Evolutionary conservation across 2,797 vertebrate genomes (phyloP).

Genomic region (Parotocinclus haroldoi): DNA sequence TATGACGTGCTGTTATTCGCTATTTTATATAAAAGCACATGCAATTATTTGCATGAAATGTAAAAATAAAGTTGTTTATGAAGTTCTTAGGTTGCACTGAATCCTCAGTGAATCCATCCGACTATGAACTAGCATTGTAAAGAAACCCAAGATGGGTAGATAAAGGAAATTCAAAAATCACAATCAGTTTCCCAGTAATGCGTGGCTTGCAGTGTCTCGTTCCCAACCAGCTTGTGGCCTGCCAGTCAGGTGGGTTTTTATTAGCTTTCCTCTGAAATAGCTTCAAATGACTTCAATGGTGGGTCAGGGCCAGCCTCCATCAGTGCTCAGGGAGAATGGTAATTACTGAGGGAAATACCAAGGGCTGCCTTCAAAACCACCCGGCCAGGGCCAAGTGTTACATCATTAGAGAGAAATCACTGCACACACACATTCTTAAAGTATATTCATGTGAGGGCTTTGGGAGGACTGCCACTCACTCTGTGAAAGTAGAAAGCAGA

Average conservation of each 20-base stretch:
- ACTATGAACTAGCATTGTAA: background rate
- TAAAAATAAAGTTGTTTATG: too few relatives aligned
- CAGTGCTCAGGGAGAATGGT: constrained; percentile 64
- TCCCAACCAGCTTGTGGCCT: constrained; percentile 73
- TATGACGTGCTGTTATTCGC: too few relatives aligned
- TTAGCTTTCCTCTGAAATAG: constrained; percentile 75
- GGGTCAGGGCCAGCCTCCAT: constrained; percentile 72
- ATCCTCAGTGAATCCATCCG: too few relatives aligned
- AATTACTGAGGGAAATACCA: constrained; percentile 72
- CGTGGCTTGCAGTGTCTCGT: constrained; percentile 69
- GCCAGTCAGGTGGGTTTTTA: constrained; percentile 85
- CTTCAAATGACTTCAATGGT: constrained; percentile 77
- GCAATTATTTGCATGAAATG: too few relatives aligned
- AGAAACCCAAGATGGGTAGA: constrained; percentile 13
- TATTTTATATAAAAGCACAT: too few relatives aligned
- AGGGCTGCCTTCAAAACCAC: constrained; percentile 71
- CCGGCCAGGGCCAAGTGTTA: constrained; percentile 80
- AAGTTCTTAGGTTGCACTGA: too few relatives aligned
- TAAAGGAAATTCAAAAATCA: constrained; percentile 9
- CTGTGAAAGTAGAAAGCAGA: constrained; percentile 57
- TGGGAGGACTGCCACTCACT: constrained; percentile 67
- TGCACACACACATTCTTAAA: constrained; percentile 48
- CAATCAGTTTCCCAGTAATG: constrained; percentile 29
- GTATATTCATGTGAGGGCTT: constrained; percentile 58
- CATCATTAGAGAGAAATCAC: constrained; percentile 80